A percentile compares a stretch with the other conserved stretches of the same genome.
Conservation (phyloP, 2,113 vertebrate species). For the Tetraodon nigroviridis region DNA sequence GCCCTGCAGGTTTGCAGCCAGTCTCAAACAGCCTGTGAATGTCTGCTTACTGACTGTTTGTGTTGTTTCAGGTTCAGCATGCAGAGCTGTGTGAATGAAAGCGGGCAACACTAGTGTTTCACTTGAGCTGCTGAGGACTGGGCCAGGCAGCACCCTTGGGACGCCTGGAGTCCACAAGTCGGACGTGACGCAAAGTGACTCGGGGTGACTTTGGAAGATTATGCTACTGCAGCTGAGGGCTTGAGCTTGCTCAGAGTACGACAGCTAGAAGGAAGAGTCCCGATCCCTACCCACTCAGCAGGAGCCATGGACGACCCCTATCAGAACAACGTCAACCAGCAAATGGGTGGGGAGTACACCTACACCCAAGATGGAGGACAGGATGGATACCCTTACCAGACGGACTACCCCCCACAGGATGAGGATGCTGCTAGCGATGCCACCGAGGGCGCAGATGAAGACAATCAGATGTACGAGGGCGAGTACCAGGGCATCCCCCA, state of each 20-base stretch:
- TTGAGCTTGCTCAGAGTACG: constrained; percentile 32
- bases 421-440: constrained; percentile 91
- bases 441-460: constrained; percentile 94
- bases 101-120: constrained; percentile 36
- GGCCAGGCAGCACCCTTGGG: neutral
- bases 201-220: constrained; percentile 48
- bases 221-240: constrained; percentile 59
- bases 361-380: constrained; percentile 75
- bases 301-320: constrained; percentile 81
- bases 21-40: neutral
- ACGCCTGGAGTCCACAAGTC: constrained; percentile 25
- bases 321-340: constrained; percentile 76
- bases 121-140: constrained; percentile 7
- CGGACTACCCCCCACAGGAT: constrained; percentile 72
- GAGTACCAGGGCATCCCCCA: constrained; percentile 98
- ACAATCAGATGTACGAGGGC: constrained; percentile 94
- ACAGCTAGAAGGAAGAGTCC: constrained; percentile 37
- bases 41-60: neutral
- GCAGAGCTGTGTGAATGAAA: constrained; percentile 42
- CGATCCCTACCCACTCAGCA: constrained; percentile 23
- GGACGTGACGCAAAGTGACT: constrained; percentile 22
- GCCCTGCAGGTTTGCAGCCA: too few species aligned
- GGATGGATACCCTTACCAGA: constrained; percentile 76
- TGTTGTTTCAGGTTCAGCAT: constrained; percentile 57
- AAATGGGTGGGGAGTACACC: constrained; percentile 72